Evolutionary conservation across 2,113 vertebrate genomes (phyloP).

Genomic region (Misgurnus mizolepis): DNA sequence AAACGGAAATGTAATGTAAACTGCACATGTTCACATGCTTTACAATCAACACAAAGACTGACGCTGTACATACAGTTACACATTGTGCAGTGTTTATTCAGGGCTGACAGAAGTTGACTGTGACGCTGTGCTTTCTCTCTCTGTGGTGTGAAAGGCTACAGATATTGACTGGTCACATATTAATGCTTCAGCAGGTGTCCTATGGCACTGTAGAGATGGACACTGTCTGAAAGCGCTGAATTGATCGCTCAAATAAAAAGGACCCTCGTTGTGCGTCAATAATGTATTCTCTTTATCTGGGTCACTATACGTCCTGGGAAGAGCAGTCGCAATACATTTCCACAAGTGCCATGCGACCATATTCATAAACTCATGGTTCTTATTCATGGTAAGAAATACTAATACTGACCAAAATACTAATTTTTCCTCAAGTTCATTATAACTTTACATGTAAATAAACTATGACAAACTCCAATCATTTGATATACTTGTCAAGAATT

Average conservation of each 20-base stretch:
- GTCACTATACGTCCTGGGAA: conserved; percentile 34
- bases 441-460: no score
- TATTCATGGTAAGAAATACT: not conserved
- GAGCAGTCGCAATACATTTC: conserved; percentile 23
- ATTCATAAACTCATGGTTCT: not conserved
- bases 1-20: no score
- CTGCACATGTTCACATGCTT: not conserved
- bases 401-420: no score
- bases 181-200: conserved; percentile 84
- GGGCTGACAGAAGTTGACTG: conserved; percentile 55
- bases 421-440: no score
- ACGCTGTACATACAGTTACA: not conserved
- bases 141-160: conserved; percentile 59
- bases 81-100: not conserved
- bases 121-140: conserved; percentile 57
- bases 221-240: conserved; percentile 40
- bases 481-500: no score
- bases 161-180: conserved; percentile 84
- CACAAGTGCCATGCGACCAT: not conserved
- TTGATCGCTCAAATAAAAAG: conserved; percentile 46
- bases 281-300: conserved; percentile 36
- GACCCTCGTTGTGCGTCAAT: conserved; percentile 50
- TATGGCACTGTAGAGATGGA: conserved; percentile 57
- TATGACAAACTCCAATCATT: no score
- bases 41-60: not conserved